Conservation (phyloP, 2,888 invertebrate genomes). For the Ypsolopha sequella region DNA sequence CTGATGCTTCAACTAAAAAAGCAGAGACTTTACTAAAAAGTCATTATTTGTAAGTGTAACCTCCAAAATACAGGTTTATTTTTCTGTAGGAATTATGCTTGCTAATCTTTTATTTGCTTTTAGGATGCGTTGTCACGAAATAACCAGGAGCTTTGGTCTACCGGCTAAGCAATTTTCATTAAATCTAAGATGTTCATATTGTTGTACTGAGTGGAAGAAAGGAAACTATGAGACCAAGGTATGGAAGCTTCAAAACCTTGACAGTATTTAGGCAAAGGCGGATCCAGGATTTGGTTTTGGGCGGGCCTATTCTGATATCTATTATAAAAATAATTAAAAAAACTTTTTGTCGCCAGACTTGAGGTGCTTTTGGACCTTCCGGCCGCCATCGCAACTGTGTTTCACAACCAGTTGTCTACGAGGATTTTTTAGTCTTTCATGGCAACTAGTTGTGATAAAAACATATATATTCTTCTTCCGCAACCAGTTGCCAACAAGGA, state of each 20-base stretch:
- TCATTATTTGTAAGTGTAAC: conserved; percentile 45
- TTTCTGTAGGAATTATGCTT: neutral
- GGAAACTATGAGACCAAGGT: conserved; percentile 29
- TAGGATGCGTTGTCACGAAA: conserved; percentile 44
- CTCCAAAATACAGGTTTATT: neutral
- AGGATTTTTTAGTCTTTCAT: no score
- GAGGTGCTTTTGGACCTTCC: no score
- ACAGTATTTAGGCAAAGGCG: neutral
- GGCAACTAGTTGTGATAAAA: no score
- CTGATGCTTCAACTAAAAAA: conserved; percentile 16
- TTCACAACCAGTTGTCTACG: no score
- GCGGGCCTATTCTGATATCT: no score
- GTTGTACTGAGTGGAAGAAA: conserved; percentile 43
- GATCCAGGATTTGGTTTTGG: no score
- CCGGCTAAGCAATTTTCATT: conserved; percentile 43
- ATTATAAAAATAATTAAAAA: no score
- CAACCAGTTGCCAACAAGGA: no score
- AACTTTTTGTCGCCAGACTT: no score
- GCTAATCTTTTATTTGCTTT: conserved; percentile 8
- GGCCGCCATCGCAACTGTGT: no score
- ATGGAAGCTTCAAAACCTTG: conserved; percentile 8
- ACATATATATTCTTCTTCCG: no score
- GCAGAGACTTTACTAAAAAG: conserved; percentile 32
- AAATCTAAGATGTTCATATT: conserved; percentile 37
- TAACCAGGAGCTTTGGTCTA: conserved; percentile 36